Percentiles rank a stretch among this genome's conserved stretches.
Evolutionary conservation across 2,888 invertebrate species (phyloP).

Genomic region (Mantis religiosa): DNA sequence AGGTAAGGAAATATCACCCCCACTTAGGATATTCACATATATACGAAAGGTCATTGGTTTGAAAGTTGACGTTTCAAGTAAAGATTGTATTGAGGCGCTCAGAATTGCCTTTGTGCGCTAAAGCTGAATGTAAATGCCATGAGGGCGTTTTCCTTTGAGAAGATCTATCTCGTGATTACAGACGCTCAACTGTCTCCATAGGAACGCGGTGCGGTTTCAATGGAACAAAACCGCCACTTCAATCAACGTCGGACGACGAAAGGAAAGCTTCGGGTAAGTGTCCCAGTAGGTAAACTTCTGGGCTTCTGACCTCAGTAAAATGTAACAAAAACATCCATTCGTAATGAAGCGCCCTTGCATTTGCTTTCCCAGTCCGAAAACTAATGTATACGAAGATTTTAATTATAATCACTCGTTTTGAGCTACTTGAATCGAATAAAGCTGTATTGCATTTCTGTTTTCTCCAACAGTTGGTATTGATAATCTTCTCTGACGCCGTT

Average conservation of each 20-base stretch:
- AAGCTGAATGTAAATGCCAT: not conserved
- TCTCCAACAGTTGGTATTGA: too few relatives aligned
- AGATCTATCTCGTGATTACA: not conserved
- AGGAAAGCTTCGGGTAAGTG: not conserved
- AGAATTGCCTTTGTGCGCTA: not conserved
- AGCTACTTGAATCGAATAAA: too few relatives aligned
- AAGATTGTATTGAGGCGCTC: not conserved
- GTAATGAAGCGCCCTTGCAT: too few relatives aligned
- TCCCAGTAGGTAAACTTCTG: not conserved
- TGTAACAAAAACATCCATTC: not conserved
- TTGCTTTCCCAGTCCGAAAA: too few relatives aligned
- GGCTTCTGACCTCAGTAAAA: not conserved
- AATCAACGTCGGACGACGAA: not conserved
- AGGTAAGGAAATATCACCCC: not conserved
- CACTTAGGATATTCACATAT: not conserved
- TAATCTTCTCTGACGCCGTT: too few relatives aligned
- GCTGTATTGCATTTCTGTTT: too few relatives aligned
- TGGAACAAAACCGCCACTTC: not conserved
- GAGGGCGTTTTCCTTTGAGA: not conserved
- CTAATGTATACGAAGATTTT: too few relatives aligned
- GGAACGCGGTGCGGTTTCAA: not conserved
- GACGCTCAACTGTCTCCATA: not conserved
- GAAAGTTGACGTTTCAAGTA: not conserved
- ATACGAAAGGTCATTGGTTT: not conserved
- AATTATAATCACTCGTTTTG: too few relatives aligned